Evolutionary conservation across 2,888 invertebrate genomes (phyloP).

Genomic region (Drosophila suboccidentalis): DNA sequence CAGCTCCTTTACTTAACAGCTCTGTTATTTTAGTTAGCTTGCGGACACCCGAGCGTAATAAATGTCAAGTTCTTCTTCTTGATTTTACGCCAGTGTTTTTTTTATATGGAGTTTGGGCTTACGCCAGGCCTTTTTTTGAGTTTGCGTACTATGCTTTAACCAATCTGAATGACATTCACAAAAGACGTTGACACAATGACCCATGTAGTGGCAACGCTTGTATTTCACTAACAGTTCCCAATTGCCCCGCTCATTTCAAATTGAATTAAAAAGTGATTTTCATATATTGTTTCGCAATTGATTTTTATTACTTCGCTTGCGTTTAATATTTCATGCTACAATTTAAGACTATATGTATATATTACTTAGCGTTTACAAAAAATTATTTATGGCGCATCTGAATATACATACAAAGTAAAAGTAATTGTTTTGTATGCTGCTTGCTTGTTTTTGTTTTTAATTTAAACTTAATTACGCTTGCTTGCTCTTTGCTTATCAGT

Average conservation of each 20-base stretch:
- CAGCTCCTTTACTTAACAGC: no score
- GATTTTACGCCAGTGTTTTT: no score
- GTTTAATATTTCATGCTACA: slow-evolving; percentile 76
- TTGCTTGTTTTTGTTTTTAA: slow-evolving; percentile 27
- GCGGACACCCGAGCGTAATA: no score
- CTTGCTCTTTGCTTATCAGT: slow-evolving; percentile 78
- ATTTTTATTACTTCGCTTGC: slow-evolving; percentile 54
- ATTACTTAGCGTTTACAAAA: slow-evolving; percentile 71
- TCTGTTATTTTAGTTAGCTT: no score
- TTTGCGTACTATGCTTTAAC: no score
- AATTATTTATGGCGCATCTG: slow-evolving; percentile 61
- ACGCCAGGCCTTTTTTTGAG: no score
- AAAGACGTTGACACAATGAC: not conserved
- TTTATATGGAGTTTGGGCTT: no score
- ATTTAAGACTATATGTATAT: slow-evolving; percentile 68
- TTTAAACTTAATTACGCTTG: slow-evolving; percentile 65
- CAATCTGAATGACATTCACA: slow-evolving; percentile 5
- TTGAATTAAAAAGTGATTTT: not conserved
- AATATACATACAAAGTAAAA: slow-evolving; percentile 28
- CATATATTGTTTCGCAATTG: slow-evolving; percentile 46
- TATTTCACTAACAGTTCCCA: not conserved
- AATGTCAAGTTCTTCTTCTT: no score
- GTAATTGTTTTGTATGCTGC: slow-evolving; percentile 25
- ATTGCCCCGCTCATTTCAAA: not conserved
- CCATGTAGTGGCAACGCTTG: slow-evolving; percentile 13